Evolutionary conservation across 1,140 invertebrate species (phyloP).

Genomic region (Panulirus ornatus): DNA sequence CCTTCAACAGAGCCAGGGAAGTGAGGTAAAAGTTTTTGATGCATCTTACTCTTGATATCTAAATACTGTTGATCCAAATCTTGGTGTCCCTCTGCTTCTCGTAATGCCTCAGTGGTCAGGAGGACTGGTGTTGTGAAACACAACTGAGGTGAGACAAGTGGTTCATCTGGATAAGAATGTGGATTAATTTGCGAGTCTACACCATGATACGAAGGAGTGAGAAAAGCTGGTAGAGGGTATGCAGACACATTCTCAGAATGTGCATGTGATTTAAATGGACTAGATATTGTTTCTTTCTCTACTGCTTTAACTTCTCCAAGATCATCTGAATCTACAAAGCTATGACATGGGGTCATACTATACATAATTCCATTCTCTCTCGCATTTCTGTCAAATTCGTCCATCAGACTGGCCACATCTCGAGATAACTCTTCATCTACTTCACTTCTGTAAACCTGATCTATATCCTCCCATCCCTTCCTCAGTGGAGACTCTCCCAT

Average conservation of each 20-base stretch:
- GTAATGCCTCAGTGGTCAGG: constrained; percentile 44
- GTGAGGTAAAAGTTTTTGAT: not conserved
- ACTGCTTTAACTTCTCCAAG: not conserved
- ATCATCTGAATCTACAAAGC: constrained; percentile 35
- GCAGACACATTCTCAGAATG: constrained; percentile 4
- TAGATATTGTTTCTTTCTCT: too few species aligned
- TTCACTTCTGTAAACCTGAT: not conserved
- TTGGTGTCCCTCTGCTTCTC: constrained; percentile 13
- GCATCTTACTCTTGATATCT: not conserved
- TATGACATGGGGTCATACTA: constrained; percentile 32
- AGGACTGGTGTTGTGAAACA: constrained; percentile 60
- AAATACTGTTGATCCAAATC: not conserved
- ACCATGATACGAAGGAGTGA: constrained; percentile 49
- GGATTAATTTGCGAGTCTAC: not conserved
- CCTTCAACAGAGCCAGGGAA: not conserved
- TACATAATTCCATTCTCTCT: constrained; percentile 56
- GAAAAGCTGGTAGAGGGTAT: constrained; percentile 26
- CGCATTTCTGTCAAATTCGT: constrained; percentile 60
- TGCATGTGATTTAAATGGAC: not conserved
- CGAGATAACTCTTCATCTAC: constrained; percentile 1
- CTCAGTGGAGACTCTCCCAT: not conserved
- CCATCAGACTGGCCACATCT: constrained; percentile 53
- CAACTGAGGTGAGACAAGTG: constrained; percentile 31
- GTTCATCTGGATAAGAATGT: constrained; percentile 8
- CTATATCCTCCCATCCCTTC: not conserved